These are phyloP conservation scores for Silurus aristotelis DNA, from an alignment of 2,797 vertebrate species.

Conservation along the genomic window DNA sequence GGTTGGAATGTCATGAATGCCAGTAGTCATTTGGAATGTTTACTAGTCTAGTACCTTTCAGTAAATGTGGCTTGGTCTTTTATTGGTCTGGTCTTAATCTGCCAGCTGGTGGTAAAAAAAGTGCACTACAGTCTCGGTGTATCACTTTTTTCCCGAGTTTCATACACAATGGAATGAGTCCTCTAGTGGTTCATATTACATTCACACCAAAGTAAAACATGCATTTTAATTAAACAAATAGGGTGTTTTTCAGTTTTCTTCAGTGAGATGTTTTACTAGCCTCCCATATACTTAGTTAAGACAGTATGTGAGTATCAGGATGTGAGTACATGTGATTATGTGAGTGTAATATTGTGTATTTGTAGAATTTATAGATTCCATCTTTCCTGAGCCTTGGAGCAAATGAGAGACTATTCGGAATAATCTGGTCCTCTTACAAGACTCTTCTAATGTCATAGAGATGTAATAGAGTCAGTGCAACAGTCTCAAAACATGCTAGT, in stretches of 20 bases:
- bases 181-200: background rate
- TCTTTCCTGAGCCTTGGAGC: background rate
- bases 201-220: background rate
- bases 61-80: background rate
- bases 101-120: constrained; percentile 26
- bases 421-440: background rate
- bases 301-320: background rate
- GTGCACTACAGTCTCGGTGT: background rate
- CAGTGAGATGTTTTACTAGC: background rate
- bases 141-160: background rate
- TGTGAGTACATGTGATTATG: background rate
- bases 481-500: background rate
- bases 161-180: background rate
- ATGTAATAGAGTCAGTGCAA: background rate
- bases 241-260: too few species aligned
- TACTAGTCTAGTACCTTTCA: background rate
- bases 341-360: background rate
- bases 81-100: constrained; percentile 20
- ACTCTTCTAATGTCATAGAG: background rate
- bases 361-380: background rate
- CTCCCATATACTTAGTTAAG: background rate
- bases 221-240: background rate
- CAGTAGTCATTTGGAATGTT: background rate
- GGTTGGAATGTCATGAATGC: background rate
- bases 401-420: background rate